These are phyloP conservation scores for Stichodactyla helianthus DNA, from an alignment of 64 coral and sea anemone species.

Conservation along the genomic window DNA sequence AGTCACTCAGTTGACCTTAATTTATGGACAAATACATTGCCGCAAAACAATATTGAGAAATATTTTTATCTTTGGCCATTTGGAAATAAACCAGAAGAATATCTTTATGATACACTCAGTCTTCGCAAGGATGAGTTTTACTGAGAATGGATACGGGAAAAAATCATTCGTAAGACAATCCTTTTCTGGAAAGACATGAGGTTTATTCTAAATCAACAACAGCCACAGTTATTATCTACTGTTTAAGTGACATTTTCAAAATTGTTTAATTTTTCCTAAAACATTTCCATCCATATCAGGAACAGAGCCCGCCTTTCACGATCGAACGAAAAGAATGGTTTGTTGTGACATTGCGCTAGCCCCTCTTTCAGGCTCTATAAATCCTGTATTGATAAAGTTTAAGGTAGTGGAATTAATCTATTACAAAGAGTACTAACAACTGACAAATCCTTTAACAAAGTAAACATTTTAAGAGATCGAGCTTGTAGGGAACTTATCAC, in stretches of 20 bases:
- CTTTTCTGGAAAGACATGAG: background rate
- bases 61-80: too few species aligned
- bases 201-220: conserved; percentile 4
- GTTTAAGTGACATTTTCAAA: background rate
- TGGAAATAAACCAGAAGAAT: too few species aligned
- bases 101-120: too few species aligned
- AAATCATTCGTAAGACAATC: background rate
- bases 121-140: too few species aligned
- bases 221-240: background rate
- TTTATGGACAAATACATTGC: too few species aligned
- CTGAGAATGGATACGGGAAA: background rate
- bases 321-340: background rate
- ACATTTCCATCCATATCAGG: background rate
- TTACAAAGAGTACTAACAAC: conserved; percentile 24
- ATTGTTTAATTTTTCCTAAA: background rate
- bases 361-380: background rate
- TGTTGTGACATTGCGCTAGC: background rate
- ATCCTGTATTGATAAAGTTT: conserved; percentile 16
- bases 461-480: conserved; percentile 29
- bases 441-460: conserved; percentile 18
- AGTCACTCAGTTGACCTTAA: too few species aligned
- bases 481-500: conserved; percentile 14
- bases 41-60: too few species aligned
- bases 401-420: background rate
- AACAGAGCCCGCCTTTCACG: background rate